A percentile compares a stretch with the other conserved stretches of the same genome.
phyloP scores from a whole-genome alignment of 35 echinoderm and acorn worm genomes.

The Heliocidaris erythrogramma region DNA sequence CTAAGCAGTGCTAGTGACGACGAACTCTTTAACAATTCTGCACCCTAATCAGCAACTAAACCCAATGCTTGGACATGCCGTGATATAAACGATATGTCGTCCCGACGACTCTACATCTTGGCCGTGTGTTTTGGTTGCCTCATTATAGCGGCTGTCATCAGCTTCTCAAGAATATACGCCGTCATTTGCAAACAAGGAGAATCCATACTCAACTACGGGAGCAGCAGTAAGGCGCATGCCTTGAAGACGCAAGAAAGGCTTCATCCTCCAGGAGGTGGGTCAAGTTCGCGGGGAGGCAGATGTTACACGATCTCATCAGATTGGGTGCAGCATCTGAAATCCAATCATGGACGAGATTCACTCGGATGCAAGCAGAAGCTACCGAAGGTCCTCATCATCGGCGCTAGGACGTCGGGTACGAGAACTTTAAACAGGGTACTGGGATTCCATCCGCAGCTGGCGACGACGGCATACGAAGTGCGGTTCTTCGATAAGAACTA shows the following conservation, averaged over 20 bases:
- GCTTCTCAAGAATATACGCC: not conserved
- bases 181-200: not conserved
- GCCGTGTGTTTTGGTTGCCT: slow-evolving; percentile 27
- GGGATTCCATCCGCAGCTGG: slow-evolving; percentile 46
- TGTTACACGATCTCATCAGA: slow-evolving; percentile 17
- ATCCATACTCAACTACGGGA: not conserved
- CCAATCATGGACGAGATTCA: not conserved
- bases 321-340: slow-evolving; percentile 1
- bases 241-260: not conserved
- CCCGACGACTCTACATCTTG: slow-evolving; percentile 27
- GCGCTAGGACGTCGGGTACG: slow-evolving; percentile 33
- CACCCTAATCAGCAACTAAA: not conserved
- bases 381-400: slow-evolving; percentile 52
- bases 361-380: slow-evolving; percentile 37
- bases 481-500: slow-evolving; percentile 50
- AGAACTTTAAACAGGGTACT: not conserved
- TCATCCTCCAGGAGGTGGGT: not conserved
- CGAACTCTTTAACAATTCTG: too few species aligned
- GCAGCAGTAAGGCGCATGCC: not conserved
- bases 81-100: slow-evolving; percentile 16
- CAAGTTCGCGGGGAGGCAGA: not conserved
- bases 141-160: not conserved
- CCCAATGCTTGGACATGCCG: not conserved
- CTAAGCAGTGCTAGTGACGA: not conserved
- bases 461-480: not conserved